These are phyloP conservation scores for Chiloscyllium punctatum DNA, from an alignment of 2,797 vertebrate genomes.

Conservation along the genomic window DNA sequence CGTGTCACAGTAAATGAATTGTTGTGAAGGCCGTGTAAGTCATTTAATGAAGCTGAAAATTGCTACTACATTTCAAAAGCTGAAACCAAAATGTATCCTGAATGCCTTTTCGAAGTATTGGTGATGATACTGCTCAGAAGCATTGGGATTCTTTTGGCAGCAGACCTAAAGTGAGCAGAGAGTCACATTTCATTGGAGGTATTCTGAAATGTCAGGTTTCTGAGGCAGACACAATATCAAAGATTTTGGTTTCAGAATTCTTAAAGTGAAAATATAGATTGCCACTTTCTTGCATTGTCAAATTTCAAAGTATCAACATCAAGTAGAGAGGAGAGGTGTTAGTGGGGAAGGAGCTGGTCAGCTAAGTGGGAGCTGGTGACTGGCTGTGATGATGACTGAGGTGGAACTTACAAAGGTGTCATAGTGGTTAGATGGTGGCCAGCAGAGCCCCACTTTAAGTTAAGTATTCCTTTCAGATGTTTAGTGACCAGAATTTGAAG, in stretches of 20 bases:
- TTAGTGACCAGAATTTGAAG: too few species aligned
- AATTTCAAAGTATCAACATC: background rate
- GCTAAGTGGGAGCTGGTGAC: background rate
- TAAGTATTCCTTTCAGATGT: background rate
- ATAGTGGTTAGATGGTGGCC: background rate
- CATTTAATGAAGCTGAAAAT: background rate
- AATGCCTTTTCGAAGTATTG: background rate
- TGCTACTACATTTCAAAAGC: background rate
- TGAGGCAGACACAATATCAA: background rate
- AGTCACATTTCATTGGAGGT: background rate
- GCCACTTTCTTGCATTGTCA: background rate
- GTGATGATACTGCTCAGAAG: background rate
- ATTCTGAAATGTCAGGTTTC: background rate
- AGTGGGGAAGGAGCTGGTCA: too few species aligned
- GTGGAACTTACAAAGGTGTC: slow-evolving; percentile 4
- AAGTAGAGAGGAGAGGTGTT: too few species aligned
- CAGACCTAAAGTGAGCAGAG: background rate
- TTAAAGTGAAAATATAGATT: background rate
- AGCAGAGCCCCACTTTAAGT: background rate
- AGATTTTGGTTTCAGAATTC: background rate
- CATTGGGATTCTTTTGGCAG: background rate
- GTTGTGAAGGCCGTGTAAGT: slow-evolving; percentile 10
- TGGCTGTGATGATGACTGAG: background rate
- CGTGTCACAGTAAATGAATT: slow-evolving; percentile 25
- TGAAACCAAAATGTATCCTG: background rate